Evolutionary conservation across 2,113 vertebrate species (phyloP).

Genomic region (Amphiprion ocellaris): DNA sequence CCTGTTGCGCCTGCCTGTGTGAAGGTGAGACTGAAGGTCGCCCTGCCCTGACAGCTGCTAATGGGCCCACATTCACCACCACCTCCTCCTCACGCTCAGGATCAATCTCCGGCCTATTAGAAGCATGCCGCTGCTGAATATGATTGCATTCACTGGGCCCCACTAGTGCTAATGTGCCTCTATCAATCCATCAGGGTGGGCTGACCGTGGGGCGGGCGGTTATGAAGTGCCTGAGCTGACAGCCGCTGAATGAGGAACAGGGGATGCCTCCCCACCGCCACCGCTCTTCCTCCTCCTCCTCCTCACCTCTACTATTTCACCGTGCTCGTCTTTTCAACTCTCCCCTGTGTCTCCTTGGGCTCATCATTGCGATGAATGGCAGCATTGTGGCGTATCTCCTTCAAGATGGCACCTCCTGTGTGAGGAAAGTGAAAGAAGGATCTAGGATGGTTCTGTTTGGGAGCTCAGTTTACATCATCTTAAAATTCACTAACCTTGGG

Average conservation of each 20-base stretch:
- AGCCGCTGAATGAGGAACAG: conserved; percentile 80
- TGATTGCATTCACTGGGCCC: conserved; percentile 86
- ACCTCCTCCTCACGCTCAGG: conserved; percentile 74
- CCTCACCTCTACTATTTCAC: conserved; percentile 44
- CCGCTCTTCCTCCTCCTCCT: conserved; percentile 39
- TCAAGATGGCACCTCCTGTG: conserved; percentile 15
- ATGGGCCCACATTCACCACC: conserved; percentile 71
- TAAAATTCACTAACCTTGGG: background rate
- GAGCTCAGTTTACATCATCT: conserved; percentile 9
- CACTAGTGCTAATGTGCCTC: conserved; percentile 85
- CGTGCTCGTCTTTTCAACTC: conserved; percentile 34
- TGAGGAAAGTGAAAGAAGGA: conserved; percentile 33
- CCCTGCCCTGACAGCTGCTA: conserved; percentile 78
- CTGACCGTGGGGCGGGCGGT: conserved; percentile 79
- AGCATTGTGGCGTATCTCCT: conserved; percentile 1
- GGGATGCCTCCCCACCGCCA: conserved; percentile 43
- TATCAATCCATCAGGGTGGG: conserved; percentile 87
- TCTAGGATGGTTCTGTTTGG: background rate
- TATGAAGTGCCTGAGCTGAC: conserved; percentile 87
- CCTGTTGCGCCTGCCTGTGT: conserved; percentile 54
- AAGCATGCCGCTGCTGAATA: conserved; percentile 79
- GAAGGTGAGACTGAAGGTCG: conserved; percentile 85
- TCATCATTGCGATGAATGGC: conserved; percentile 45
- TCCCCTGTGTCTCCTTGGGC: conserved; percentile 45
- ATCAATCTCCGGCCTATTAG: conserved; percentile 88